These are phyloP conservation scores for Synanthedon myopaeformis DNA, from an alignment of 2,888 invertebrate genomes.

Conservation along the genomic window DNA sequence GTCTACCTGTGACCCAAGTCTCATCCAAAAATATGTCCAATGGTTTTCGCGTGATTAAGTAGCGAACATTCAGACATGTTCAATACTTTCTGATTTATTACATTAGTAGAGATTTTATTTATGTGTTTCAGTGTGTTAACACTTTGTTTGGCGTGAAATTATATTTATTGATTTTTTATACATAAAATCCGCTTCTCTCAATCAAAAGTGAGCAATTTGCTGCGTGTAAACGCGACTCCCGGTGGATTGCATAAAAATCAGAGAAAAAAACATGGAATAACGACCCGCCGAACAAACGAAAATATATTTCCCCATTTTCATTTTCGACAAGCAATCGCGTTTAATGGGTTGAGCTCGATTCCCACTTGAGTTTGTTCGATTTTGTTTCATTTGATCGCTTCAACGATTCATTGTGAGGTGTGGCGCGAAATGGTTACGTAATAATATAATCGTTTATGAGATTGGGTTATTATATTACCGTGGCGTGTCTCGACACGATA, in stretches of 20 bases:
- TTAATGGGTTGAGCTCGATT: conserved; percentile 60
- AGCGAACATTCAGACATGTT: too few relatives aligned
- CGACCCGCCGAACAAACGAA: conserved; percentile 45
- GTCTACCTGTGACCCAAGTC: too few relatives aligned
- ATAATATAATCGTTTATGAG: conserved; percentile 13
- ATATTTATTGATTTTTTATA: too few relatives aligned
- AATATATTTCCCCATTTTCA: conserved; percentile 60
- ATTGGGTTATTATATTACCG: background rate
- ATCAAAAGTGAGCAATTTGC: conserved; percentile 55
- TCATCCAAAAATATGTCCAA: too few relatives aligned
- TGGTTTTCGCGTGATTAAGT: too few relatives aligned
- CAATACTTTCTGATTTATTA: too few relatives aligned
- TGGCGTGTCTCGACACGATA: background rate
- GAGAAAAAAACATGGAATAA: conserved; percentile 45
- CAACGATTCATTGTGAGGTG: conserved; percentile 37
- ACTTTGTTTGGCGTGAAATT: too few relatives aligned
- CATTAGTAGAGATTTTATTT: too few relatives aligned
- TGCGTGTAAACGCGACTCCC: conserved; percentile 52
- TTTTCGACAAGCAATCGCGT: conserved; percentile 64
- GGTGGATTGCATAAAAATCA: conserved; percentile 55
- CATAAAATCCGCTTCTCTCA: conserved; percentile 13
- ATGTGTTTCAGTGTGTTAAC: too few relatives aligned
- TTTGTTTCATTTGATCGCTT: conserved; percentile 56
- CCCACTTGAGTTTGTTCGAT: conserved; percentile 62
- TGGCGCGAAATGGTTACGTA: conserved; percentile 16